These are phyloP conservation scores for Pachymerium ferrugineum DNA, from an alignment of 2,888 invertebrate genomes.

Conservation along the genomic window DNA sequence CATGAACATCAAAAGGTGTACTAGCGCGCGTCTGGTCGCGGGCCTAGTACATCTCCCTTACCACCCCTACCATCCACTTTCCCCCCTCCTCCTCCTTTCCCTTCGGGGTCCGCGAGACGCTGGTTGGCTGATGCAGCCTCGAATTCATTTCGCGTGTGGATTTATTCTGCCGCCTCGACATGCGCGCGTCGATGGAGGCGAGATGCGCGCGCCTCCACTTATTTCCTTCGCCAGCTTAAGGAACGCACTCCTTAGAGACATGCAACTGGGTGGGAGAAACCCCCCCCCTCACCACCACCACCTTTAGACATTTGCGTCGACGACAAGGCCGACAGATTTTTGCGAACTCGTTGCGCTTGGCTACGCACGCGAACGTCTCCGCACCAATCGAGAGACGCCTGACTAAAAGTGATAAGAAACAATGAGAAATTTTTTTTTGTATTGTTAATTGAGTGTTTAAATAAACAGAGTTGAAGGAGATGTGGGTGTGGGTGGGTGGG, in stretches of 20 bases:
- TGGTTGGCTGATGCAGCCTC: neutral
- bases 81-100: neutral
- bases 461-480: no score
- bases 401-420: no score
- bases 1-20: neutral
- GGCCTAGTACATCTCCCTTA: no score
- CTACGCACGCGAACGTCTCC: neutral
- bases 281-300: no score
- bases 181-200: neutral
- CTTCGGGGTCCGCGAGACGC: neutral
- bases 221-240: neutral
- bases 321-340: constrained; percentile 13
- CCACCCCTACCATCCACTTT: no score
- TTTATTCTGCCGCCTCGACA: constrained; percentile 8
- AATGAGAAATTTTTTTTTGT: no score
- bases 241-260: neutral
- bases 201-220: neutral
- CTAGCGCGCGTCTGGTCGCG: neutral
- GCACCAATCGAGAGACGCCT: no score
- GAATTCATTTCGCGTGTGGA: neutral
- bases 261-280: neutral
- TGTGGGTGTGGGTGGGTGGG: neutral
- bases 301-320: neutral
- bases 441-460: no score
- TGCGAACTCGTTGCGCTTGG: neutral